Conservation (phyloP, 2,888 invertebrate species). For the Alsophila aescularia region DNA sequence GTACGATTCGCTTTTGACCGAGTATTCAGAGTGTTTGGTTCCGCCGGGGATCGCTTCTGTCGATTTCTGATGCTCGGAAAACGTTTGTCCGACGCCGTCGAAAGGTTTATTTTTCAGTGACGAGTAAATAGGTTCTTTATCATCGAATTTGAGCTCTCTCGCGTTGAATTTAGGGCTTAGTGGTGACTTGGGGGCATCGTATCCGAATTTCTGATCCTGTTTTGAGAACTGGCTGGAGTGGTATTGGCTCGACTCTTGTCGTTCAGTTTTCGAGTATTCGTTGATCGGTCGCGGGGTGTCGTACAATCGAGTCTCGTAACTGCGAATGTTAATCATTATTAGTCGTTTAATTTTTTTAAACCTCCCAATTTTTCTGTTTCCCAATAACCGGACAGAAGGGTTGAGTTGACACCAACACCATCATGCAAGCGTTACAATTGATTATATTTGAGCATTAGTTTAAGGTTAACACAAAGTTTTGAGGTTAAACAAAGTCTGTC, state of each 20-base stretch:
- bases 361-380: conserved; percentile 5
- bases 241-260: conserved; percentile 62
- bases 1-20: conserved; percentile 73
- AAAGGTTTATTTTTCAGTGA: conserved; percentile 70
- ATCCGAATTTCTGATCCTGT: conserved; percentile 66
- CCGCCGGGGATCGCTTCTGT: conserved; percentile 77
- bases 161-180: conserved; percentile 81
- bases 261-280: conserved; percentile 66
- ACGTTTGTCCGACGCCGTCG: conserved; percentile 73
- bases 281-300: conserved; percentile 77
- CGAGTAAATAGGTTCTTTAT: conserved; percentile 74
- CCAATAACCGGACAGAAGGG: conserved; percentile 11
- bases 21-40: conserved; percentile 70
- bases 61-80: conserved; percentile 73
- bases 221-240: conserved; percentile 45
- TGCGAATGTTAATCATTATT: conserved; percentile 60
- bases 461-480: conserved; percentile 25
- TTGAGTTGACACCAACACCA: conserved; percentile 32
- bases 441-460: conserved; percentile 15
- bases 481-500: conserved; percentile 27
- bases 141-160: conserved; percentile 76
- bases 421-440: conserved; percentile 34
- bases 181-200: conserved; percentile 71
- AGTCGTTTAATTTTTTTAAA: conserved; percentile 33
- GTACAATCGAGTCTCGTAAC: conserved; percentile 83